phyloP scores from a whole-genome alignment of 1,140 invertebrate species.

The Gerris buenoi region DNA sequence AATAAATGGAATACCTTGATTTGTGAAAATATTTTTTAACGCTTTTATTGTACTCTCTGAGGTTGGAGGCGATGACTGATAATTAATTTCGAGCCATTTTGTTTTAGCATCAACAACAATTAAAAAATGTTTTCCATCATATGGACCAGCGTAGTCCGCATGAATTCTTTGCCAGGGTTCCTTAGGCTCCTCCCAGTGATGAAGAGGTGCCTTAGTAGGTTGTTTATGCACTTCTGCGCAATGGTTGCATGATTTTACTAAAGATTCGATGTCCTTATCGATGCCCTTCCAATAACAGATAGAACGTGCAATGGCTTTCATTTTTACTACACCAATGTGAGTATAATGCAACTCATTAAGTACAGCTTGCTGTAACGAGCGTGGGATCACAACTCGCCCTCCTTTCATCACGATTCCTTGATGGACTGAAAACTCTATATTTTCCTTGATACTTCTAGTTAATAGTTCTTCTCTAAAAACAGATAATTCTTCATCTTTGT shows the following conservation, averaged over 20 bases:
- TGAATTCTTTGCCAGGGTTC: constrained; percentile 22
- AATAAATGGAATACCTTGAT: too few species aligned
- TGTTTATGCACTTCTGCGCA: constrained; percentile 19
- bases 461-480: too few species aligned
- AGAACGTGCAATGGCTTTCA: constrained; percentile 22
- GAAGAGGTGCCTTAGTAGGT: constrained; percentile 14
- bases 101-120: constrained; percentile 30
- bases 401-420: too few species aligned
- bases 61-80: too few species aligned
- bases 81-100: constrained; percentile 24
- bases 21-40: too few species aligned
- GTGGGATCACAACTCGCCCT: constrained; percentile 13
- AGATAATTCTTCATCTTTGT: constrained; percentile 9
- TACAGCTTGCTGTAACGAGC: constrained; percentile 2
- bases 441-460: too few species aligned
- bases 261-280: constrained; percentile 23
- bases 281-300: constrained; percentile 22
- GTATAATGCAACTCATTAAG: constrained; percentile 18
- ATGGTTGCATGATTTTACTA: constrained; percentile 18
- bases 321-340: constrained; percentile 23
- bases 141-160: constrained; percentile 23
- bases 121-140: constrained; percentile 27
- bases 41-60: too few species aligned
- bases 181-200: constrained; percentile 19
- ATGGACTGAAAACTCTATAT: too few species aligned